Base-by-base conservation (phyloP, 2,113 vertebrate species). In the Mugil cephalus region DNA sequence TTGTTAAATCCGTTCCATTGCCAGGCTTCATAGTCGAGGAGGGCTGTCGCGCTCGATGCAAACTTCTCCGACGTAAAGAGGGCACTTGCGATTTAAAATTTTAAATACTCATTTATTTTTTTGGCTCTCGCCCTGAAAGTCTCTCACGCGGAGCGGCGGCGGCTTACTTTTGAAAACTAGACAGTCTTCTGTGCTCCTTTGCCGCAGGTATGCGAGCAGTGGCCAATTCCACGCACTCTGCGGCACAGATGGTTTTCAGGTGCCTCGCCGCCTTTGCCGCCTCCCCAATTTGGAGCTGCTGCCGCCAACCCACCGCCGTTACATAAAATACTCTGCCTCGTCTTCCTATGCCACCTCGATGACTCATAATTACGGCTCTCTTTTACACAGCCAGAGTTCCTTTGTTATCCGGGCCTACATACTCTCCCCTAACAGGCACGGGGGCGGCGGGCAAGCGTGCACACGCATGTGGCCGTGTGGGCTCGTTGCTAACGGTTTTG, bases 361-460 rank as follows among this genome's bases (percentile, higher is more conserved):
- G 92, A 93, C 85, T 92, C 91, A 92, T 92, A 91, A 93, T 87
- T 92, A 84, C 87, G 81, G 87, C 83, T 83, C 88, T 89, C 86
- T 75, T 88, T 83, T 69, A 53, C 68, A 68, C 77, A 80, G 72
- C 77, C 87, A 0, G 72, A 17, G 54, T 68, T 83, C 80, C 68
- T 87, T 91, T 92, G 88, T 91, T 86, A 83, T 84, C 62, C 8
- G 62, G 83, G 88, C 84, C 85, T 36, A 85, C 84, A 38, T 83
- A 42, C 51, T 6, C 82, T 63, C 73, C 51, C 47, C 72, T 40
- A 77, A 69, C 76, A 73, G 74, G 68, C 79, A 81, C 1, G 77
- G 83, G 84, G 85, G 78, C 76, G 79, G 73, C 4, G 80, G 83
- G 69, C 83, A 58, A n/a, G 68, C 62, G 13, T 10, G 61, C 77